phyloP scores from a whole-genome alignment of 2,888 invertebrate genomes.

The Mesorhabditis spiculigera region DNA sequence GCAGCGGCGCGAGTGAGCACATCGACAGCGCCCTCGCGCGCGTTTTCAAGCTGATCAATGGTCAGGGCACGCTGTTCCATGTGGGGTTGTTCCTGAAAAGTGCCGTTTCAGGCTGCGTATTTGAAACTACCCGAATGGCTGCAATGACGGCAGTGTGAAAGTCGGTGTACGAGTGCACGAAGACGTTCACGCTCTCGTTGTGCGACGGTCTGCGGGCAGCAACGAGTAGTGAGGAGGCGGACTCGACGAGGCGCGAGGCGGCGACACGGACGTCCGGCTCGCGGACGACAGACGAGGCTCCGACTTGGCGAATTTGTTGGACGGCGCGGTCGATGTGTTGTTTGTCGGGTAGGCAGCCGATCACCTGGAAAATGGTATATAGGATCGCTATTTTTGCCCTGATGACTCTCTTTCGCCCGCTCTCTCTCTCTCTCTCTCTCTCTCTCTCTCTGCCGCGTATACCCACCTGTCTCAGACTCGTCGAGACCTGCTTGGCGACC shows the following conservation, averaged over 20 bases:
- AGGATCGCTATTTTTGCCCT: too few relatives aligned
- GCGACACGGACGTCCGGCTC: slow-evolving; percentile 80
- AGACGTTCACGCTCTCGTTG: slow-evolving; percentile 41
- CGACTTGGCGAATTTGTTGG: slow-evolving; percentile 68
- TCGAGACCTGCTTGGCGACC: slow-evolving; percentile 32
- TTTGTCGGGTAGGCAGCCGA: slow-evolving; percentile 86
- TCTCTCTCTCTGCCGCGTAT: too few relatives aligned
- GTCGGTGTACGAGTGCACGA: slow-evolving; percentile 44
- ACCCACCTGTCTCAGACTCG: too few relatives aligned
- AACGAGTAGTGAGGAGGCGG: slow-evolving; percentile 75
- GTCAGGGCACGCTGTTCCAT: slow-evolving; percentile 12
- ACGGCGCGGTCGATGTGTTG: slow-evolving; percentile 83
- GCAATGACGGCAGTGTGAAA: slow-evolving; percentile 46
- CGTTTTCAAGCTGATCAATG: slow-evolving; percentile 26
- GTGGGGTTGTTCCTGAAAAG: slow-evolving; percentile 10
- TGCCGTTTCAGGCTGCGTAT: slow-evolving; percentile 15
- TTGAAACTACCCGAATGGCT: slow-evolving; percentile 15
- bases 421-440: too few relatives aligned
- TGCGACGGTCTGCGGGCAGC: slow-evolving; percentile 38
- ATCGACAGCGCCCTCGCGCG: slow-evolving; percentile 39
- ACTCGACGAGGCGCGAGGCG: slow-evolving; percentile 78
- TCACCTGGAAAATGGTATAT: slow-evolving; percentile 67
- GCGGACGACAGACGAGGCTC: slow-evolving; percentile 65
- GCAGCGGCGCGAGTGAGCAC: slow-evolving; percentile 33
- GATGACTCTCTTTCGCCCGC: too few relatives aligned